These are phyloP conservation scores for Gavia stellata DNA, from an alignment of 2,113 vertebrate genomes.

Conservation along the genomic window DNA sequence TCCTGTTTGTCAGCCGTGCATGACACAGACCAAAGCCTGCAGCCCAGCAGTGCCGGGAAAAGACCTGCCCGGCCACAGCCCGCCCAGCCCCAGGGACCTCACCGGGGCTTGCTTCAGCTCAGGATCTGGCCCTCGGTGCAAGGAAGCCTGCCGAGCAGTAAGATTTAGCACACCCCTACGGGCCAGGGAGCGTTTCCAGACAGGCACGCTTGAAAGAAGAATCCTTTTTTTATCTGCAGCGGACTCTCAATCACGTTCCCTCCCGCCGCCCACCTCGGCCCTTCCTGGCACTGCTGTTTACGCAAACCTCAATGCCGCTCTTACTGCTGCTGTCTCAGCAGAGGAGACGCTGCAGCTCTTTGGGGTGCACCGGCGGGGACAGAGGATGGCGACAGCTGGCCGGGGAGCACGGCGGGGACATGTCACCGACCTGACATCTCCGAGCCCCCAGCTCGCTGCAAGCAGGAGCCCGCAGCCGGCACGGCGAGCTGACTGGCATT, in stretches of 20 bases:
- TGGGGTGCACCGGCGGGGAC: background rate
- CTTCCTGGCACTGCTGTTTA: background rate
- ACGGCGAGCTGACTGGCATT: accelerated
- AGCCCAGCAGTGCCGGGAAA: background rate
- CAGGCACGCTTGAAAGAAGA: background rate
- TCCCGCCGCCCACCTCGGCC: background rate
- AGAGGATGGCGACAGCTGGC: background rate
- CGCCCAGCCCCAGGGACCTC: no score
- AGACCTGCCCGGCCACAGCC: background rate
- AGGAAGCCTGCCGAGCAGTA: background rate
- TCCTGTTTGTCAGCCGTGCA: accelerated
- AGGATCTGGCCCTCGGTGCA: background rate
- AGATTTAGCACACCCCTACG: background rate
- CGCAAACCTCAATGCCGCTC: background rate
- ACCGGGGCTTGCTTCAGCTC: background rate
- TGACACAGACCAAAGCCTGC: background rate
- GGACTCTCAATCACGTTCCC: background rate
- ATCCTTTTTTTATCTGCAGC: background rate
- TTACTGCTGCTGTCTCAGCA: background rate
- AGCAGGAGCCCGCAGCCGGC: background rate
- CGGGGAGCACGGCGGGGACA: background rate
- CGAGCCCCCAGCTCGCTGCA: background rate
- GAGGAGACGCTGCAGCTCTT: background rate
- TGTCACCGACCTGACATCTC: background rate
- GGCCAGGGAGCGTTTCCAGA: background rate